These are phyloP conservation scores for Orcinus orca DNA, from an alignment of 2,113 vertebrate species.

Conservation along the genomic window DNA sequence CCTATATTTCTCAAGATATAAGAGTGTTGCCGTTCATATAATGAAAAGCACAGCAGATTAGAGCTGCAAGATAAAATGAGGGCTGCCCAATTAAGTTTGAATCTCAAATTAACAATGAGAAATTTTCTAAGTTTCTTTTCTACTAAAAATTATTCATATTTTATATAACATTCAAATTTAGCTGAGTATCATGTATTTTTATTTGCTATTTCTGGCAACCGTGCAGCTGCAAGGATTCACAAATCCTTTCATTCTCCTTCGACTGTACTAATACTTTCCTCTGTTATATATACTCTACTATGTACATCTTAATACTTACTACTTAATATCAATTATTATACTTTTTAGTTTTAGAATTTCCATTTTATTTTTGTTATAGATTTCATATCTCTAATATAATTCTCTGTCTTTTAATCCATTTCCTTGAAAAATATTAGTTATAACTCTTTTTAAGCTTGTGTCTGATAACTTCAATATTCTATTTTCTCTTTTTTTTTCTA, in stretches of 20 bases:
- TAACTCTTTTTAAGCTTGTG: not conserved
- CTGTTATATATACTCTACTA: not conserved
- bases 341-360: not conserved
- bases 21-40: not conserved
- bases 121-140: not conserved
- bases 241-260: not conserved
- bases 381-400: not conserved
- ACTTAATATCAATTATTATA: not conserved
- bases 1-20: not conserved
- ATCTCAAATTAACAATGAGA: not conserved
- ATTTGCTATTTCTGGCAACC: not conserved
- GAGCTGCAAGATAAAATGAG: not conserved
- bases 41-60: not conserved
- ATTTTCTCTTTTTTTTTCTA: not conserved
- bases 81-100: not conserved
- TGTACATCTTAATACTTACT: not conserved
- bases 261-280: not conserved
- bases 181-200: not conserved
- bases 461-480: not conserved
- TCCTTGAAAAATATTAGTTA: not conserved
- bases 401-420: not conserved
- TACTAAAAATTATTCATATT: not conserved
- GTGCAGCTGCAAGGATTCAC: not conserved
- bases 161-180: not conserved
- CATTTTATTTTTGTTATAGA: not conserved